Percentiles rank a stretch among this genome's conserved stretches.
Conservation (phyloP, 2,888 invertebrate species). For the Aspidiotus rigidus region DNA sequence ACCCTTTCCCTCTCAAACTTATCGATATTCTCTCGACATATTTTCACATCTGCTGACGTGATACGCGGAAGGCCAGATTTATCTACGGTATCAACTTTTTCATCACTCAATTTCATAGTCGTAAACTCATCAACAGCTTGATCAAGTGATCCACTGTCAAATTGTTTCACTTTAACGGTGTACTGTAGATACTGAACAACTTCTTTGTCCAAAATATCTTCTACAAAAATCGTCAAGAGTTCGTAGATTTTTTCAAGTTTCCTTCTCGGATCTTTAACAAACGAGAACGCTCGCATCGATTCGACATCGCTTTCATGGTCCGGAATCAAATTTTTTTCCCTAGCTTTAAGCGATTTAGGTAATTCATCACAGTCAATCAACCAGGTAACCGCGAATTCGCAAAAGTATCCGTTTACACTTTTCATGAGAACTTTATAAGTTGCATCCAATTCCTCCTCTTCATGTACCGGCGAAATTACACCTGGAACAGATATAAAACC, state of each 20-base stretch:
- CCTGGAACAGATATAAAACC: neutral
- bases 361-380: constrained; percentile 15
- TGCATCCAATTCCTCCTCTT: neutral
- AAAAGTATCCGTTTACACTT: constrained; percentile 22
- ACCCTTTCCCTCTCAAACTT: constrained; percentile 24
- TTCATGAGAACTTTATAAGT: neutral
- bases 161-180: constrained; percentile 9
- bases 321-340: neutral
- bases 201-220: constrained; percentile 8
- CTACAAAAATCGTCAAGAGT: constrained; percentile 2
- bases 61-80: neutral
- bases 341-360: constrained; percentile 16
- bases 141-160: neutral
- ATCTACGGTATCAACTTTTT: neutral
- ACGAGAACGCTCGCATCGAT: neutral
- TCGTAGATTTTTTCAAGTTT: constrained; percentile 17
- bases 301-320: neutral
- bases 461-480: neutral
- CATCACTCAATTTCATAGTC: neutral
- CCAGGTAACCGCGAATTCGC: constrained; percentile 22
- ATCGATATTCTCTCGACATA: constrained; percentile 5
- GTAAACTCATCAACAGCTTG: neutral
- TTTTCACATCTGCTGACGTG: neutral
- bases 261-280: constrained; percentile 7
- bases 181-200: constrained; percentile 15